Conservation (phyloP, 1,140 invertebrate species). For the Meloidogyne chitwoodi region DNA sequence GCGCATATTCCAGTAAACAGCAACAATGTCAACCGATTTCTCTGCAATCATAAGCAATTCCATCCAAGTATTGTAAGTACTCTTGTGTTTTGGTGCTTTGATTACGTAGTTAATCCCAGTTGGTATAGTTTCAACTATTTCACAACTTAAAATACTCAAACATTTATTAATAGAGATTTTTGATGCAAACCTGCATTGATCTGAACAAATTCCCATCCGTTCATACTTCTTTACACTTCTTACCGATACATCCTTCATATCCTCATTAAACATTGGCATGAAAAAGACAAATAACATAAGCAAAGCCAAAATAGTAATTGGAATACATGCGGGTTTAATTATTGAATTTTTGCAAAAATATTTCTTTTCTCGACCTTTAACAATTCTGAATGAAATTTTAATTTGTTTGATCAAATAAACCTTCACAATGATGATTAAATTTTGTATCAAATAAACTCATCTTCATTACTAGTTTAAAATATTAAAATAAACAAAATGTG, state of each 20-base stretch:
- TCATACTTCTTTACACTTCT: slow-evolving; percentile 36
- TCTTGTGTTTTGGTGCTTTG: slow-evolving; percentile 9
- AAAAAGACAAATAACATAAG: slow-evolving; percentile 55
- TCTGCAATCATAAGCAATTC: slow-evolving; percentile 42
- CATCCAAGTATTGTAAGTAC: slow-evolving; percentile 40
- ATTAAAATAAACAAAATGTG: not conserved
- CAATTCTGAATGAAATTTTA: not conserved
- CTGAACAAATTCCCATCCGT: slow-evolving; percentile 38
- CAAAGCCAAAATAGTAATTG: slow-evolving; percentile 51
- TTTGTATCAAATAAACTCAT: slow-evolving; percentile 23
- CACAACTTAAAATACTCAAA: slow-evolving; percentile 36
- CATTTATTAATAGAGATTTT: not conserved
- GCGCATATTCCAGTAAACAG: slow-evolving; percentile 56
- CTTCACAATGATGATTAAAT: slow-evolving; percentile 4
- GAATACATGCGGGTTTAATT: slow-evolving; percentile 55
- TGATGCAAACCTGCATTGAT: slow-evolving; percentile 35
- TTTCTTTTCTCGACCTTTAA: slow-evolving; percentile 50
- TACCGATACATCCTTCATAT: slow-evolving; percentile 24
- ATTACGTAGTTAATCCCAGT: slow-evolving; percentile 41
- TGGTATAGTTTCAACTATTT: slow-evolving; percentile 54
- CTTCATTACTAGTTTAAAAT: not conserved
- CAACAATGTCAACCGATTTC: slow-evolving; percentile 49
- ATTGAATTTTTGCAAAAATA: slow-evolving; percentile 48
- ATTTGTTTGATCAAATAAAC: not conserved
- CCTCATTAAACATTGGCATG: slow-evolving; percentile 52